Base-by-base conservation (phyloP, 2,113 vertebrate genomes). In the Vimba vimba region DNA sequence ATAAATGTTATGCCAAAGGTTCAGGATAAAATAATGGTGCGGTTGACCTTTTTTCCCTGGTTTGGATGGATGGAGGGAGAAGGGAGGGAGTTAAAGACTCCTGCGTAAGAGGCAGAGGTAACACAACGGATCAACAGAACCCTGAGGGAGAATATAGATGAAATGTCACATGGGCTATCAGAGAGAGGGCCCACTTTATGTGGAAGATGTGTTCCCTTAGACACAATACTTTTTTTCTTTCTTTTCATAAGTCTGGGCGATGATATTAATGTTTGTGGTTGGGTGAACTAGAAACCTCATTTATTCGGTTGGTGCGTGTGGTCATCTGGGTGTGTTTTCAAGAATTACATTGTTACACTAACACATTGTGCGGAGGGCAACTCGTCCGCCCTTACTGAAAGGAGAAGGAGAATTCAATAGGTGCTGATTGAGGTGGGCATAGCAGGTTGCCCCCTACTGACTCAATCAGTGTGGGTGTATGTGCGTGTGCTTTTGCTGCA, bases 1-100 rank as follows among this genome's bases (percentile, higher is more conserved):
- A 88, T 93, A 94, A 95, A 95, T 93, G 94, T 92, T 93, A 93
- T 93, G 93, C 94, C 91, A 80, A 92, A 92, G 93, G 93, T 94
- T 94, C 93, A 90, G 88, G 91, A 89, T 91, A 92, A 93, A 94
- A 93, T 95, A 94, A 94, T 94, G 91, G 93, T 91, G 91, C 91
- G 81, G 91, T 93, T 94, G 94, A 95, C 94, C 93, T 95, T 95
- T 94, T 92, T 93, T 89, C 89, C 33, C 84, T 60, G 85, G 92
- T 89, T 91, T 89, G 91, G 89, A 91, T 87, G 73, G 88, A 84
- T 84, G 82, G 52, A n/a, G 60, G 80, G 59, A 75, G 84, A n/a
- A 79, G 45, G 19, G 11, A 60, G 77, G 68, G 47, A 74, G 78
- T 45, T 78, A 71, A 60, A 84, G 74, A 27, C 45, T 81, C 30